Evolutionary conservation across 1,140 invertebrate genomes (phyloP).

Genomic region (Aphis gossypii): DNA sequence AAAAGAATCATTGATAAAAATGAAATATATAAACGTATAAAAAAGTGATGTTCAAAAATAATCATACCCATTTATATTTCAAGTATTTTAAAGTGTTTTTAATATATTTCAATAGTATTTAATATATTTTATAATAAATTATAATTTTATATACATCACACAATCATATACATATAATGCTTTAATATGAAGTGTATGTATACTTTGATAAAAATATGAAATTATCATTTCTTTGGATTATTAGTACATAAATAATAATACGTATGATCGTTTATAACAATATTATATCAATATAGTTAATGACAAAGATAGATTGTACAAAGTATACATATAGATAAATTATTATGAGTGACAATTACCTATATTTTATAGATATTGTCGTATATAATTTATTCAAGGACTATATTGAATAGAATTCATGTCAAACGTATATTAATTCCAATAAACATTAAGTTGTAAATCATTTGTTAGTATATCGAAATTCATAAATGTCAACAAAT

Average conservation of each 20-base stretch:
- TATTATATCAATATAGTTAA: not conserved
- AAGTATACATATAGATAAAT: not conserved
- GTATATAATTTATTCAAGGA: not conserved
- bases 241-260: not conserved
- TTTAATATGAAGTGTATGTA: not conserved
- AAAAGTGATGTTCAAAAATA: not conserved
- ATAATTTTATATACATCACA: not conserved
- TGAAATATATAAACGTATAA: not conserved
- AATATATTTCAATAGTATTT: not conserved
- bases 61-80: not conserved
- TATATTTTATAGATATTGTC: not conserved
- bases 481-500: not conserved
- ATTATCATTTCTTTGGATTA: not conserved
- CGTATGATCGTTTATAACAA: not conserved
- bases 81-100: not conserved
- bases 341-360: not conserved
- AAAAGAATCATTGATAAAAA: not conserved
- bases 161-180: not conserved
- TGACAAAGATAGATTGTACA: not conserved
- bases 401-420: not conserved
- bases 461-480: not conserved
- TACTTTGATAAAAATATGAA: not conserved
- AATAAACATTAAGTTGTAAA: conserved; percentile 20
- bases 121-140: not conserved
- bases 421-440: not conserved